These are phyloP conservation scores for Ryuthela nishihirai DNA, from an alignment of 2,888 invertebrate species.

Conservation along the genomic window DNA sequence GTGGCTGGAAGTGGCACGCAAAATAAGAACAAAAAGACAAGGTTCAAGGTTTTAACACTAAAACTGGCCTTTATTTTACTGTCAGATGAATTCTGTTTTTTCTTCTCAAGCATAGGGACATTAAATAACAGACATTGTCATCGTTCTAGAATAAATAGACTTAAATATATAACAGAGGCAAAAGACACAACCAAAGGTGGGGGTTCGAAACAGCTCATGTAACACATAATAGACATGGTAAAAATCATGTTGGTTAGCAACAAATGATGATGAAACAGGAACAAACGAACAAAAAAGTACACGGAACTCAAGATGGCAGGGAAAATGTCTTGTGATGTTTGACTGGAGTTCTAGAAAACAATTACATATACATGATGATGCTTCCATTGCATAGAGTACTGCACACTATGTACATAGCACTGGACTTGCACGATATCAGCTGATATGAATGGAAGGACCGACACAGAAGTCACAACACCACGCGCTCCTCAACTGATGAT, in stretches of 20 bases:
- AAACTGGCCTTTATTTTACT: constrained; percentile 39
- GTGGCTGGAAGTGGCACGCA: too few relatives aligned
- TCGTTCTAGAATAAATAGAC: constrained; percentile 39
- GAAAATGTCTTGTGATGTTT: constrained; percentile 13
- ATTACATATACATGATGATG: constrained; percentile 9
- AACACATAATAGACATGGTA: constrained; percentile 31
- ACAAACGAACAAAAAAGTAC: constrained; percentile 2
- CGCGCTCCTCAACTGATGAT: constrained; percentile 11
- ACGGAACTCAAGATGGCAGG: background rate
- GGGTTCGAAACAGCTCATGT: constrained; percentile 30
- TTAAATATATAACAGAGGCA: constrained; percentile 38
- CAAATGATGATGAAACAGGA: constrained; percentile 15
- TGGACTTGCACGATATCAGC: constrained; percentile 33
- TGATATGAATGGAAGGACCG: constrained; percentile 38
- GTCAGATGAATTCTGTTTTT: constrained; percentile 15
- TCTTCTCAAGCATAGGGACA: constrained; percentile 23
- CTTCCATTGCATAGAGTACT: constrained; percentile 25
- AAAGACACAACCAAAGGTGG: constrained; percentile 34
- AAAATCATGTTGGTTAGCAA: constrained; percentile 19
- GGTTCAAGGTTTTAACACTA: too few relatives aligned
- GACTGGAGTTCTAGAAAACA: constrained; percentile 34
- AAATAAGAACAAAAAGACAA: too few relatives aligned
- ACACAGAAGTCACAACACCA: constrained; percentile 27
- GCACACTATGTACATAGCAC: constrained; percentile 35
- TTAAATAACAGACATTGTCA: constrained; percentile 35